phyloP scores from a whole-genome alignment of 2,888 invertebrate species.

The Scaptomyza polygonia region DNA sequence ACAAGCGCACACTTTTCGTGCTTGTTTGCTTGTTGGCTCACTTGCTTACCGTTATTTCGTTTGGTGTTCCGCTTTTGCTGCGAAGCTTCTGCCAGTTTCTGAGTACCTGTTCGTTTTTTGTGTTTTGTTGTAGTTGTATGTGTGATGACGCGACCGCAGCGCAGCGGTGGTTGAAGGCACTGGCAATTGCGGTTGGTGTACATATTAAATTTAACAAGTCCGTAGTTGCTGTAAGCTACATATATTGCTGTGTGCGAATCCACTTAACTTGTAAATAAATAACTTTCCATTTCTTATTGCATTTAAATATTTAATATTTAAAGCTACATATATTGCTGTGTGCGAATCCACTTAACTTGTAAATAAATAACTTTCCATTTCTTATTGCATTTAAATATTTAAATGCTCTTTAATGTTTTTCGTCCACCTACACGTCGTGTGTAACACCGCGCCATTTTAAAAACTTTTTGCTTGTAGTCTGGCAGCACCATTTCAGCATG shows the following conservation, averaged over 20 bases:
- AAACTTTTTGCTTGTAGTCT: too few species aligned
- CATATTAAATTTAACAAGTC: not conserved
- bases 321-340: not conserved
- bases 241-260: not conserved
- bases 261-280: not conserved
- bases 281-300: not conserved
- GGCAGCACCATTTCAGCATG: not conserved
- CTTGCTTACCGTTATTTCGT: slow-evolving; percentile 51
- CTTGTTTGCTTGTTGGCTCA: slow-evolving; percentile 30
- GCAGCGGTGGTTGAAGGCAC: slow-evolving; percentile 13
- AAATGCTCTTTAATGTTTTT: too few species aligned
- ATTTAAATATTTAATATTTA: not conserved
- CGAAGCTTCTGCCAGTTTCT: slow-evolving; percentile 43
- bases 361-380: not conserved
- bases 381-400: not conserved
- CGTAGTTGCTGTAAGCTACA: too few species aligned
- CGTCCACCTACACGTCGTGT: too few species aligned
- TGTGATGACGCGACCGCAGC: slow-evolving; percentile 32
- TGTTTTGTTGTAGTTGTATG: slow-evolving; percentile 66
- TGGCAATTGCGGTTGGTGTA: not conserved
- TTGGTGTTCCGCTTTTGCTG: slow-evolving; percentile 21
- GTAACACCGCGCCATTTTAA: too few species aligned
- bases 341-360: too few species aligned
- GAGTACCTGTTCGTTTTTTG: slow-evolving; percentile 62
- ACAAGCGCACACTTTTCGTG: slow-evolving; percentile 7